Evolutionary conservation across 2,888 invertebrate genomes (phyloP).

Genomic region (Pandemis cinnamomeana): DNA sequence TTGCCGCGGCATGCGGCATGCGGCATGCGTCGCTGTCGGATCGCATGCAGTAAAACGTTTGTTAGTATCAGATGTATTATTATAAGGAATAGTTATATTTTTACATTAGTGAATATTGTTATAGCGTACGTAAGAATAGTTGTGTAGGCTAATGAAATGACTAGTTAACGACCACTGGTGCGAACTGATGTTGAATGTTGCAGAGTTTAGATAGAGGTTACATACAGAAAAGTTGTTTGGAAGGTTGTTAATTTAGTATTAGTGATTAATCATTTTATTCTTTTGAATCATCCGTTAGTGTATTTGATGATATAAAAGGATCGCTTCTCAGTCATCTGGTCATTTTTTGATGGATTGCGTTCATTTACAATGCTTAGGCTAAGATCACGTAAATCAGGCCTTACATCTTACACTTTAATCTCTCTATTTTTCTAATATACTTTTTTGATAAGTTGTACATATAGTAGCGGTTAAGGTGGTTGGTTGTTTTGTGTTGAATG

Average conservation of each 20-base stretch:
- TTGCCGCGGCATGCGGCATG: conserved; percentile 36
- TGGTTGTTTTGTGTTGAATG: conserved; percentile 75
- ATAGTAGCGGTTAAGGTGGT: conserved; percentile 67
- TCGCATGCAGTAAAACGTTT: conserved; percentile 23
- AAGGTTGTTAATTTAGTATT: conserved; percentile 76
- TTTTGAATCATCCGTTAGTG: conserved; percentile 60
- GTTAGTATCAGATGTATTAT: conserved; percentile 47
- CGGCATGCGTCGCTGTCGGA: conserved; percentile 22
- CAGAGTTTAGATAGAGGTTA: conserved; percentile 82
- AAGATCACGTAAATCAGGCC: conserved; percentile 47
- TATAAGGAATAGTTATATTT: conserved; percentile 73
- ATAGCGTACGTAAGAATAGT: conserved; percentile 55
- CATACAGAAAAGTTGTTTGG: conserved; percentile 69
- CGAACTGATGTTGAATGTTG: conserved; percentile 83
- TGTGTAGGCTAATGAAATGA: conserved; percentile 64
- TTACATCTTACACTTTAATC: conserved; percentile 67
- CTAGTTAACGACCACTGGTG: conserved; percentile 79
- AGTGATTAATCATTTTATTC: conserved; percentile 61
- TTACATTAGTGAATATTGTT: conserved; percentile 75
- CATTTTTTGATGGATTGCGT: conserved; percentile 30
- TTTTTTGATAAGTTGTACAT: conserved; percentile 71
- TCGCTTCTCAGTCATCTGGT: conserved; percentile 30
- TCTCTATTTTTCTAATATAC: conserved; percentile 71
- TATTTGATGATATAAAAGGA: conserved; percentile 51
- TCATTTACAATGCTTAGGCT: conserved; percentile 22